Evolutionary conservation across 2,888 invertebrate genomes (phyloP).

Genomic region (Molorchus minor): DNA sequence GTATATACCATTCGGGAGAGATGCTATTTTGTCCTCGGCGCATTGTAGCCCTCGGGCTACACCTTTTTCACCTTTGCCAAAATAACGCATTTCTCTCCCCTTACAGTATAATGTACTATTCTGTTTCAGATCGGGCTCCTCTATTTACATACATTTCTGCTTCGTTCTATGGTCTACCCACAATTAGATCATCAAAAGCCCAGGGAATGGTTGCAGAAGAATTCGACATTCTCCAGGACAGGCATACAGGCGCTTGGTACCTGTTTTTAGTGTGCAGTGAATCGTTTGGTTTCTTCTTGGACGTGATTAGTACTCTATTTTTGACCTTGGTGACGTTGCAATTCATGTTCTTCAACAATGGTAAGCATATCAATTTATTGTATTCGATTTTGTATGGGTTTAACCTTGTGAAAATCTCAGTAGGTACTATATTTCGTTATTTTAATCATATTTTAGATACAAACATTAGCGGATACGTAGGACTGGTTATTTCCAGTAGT

Average conservation of each 20-base stretch:
- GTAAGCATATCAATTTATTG: conserved; percentile 53
- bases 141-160: conserved; percentile 92
- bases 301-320: conserved; percentile 71
- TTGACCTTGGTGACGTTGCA: conserved; percentile 71
- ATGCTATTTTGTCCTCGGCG: no score
- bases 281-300: conserved; percentile 73
- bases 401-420: background rate
- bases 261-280: conserved; percentile 69
- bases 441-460: conserved; percentile 59
- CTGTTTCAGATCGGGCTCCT: conserved; percentile 82
- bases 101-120: no score
- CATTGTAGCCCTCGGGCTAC: no score
- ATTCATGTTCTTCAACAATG: conserved; percentile 69
- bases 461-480: conserved; percentile 73
- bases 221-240: conserved; percentile 78
- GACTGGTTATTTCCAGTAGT: conserved; percentile 76
- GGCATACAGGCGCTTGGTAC: conserved; percentile 72
- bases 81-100: no score
- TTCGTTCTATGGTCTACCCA: conserved; percentile 84
- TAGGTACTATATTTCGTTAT: conserved; percentile 5
- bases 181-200: conserved; percentile 82
- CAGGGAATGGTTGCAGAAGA: conserved; percentile 77
- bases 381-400: background rate
- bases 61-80: no score
- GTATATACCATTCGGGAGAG: no score